phyloP scores from a whole-genome alignment of 2,113 vertebrate genomes.

The Barnardius zonarius region DNA sequence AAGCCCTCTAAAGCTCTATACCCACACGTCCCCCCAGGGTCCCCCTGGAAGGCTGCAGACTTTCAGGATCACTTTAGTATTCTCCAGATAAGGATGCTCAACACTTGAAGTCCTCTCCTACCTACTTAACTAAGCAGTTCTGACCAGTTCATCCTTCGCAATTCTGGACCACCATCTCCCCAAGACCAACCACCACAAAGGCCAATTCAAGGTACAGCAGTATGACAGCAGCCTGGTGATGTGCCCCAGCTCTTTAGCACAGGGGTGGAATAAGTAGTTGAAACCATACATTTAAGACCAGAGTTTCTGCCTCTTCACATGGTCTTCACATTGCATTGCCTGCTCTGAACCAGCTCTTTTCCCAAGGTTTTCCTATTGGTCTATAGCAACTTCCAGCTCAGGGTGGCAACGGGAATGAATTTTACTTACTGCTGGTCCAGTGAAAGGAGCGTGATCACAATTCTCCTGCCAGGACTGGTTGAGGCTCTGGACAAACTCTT shows the following conservation, averaged over 20 bases:
- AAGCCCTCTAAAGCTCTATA: not conserved
- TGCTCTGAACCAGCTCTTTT: not conserved
- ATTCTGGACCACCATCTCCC: not conserved
- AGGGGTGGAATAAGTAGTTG: not conserved
- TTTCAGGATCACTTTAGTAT: not conserved
- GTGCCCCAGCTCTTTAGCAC: not conserved
- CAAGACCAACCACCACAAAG: not conserved
- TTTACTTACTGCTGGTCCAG: constrained; percentile 88
- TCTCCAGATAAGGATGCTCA: not conserved
- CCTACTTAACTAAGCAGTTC: not conserved
- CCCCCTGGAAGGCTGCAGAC: not conserved
- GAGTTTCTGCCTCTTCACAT: not conserved
- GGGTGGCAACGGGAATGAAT: not conserved
- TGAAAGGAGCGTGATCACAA: constrained; percentile 93
- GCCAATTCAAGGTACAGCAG: not conserved
- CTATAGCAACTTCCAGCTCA: not conserved
- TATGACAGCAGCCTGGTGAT: not conserved
- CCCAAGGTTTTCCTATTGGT: not conserved
- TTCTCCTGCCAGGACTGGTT: constrained; percentile 99
- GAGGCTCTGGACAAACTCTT: constrained; percentile 94
- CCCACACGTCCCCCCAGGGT: not conserved
- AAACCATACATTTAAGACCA: not conserved
- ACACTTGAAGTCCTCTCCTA: not conserved
- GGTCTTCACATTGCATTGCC: not conserved
- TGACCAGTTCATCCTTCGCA: not conserved